Conservation (phyloP, 2,797 vertebrate genomes). For the Streptopelia turtur region DNA sequence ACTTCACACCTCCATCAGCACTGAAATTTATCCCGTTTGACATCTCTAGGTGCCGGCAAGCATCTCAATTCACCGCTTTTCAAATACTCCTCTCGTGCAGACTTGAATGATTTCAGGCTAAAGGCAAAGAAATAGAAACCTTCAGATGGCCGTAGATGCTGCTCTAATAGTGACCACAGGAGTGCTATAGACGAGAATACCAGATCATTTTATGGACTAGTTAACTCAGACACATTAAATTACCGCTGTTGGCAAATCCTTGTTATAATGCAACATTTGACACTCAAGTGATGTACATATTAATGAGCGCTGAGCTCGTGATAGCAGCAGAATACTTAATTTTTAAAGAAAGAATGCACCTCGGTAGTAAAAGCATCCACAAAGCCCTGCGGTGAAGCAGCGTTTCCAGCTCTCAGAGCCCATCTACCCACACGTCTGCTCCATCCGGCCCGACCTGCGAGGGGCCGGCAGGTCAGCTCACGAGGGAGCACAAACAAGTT, state of each 20-base stretch:
- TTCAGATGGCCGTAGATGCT: rapidly evolving
- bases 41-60: not conserved
- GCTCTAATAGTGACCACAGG: rapidly evolving
- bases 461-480: not conserved
- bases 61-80: not conserved
- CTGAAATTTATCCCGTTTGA: not conserved
- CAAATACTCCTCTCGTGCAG: not conserved
- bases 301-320: not conserved
- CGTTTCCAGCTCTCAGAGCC: not conserved
- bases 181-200: not conserved
- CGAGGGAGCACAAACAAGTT: not conserved
- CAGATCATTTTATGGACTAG: not conserved
- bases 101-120: not conserved
- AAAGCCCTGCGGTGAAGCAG: not conserved
- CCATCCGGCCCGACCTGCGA: not conserved
- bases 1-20: not conserved
- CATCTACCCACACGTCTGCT: not conserved
- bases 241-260: not conserved
- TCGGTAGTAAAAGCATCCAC: not conserved
- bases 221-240: not conserved
- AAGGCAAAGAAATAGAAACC: not conserved
- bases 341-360: not conserved
- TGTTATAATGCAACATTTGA: not conserved
- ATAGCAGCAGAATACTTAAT: not conserved
- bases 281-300: not conserved